phyloP scores from a whole-genome alignment of 2,113 vertebrate species.

The Garra rufa region DNA sequence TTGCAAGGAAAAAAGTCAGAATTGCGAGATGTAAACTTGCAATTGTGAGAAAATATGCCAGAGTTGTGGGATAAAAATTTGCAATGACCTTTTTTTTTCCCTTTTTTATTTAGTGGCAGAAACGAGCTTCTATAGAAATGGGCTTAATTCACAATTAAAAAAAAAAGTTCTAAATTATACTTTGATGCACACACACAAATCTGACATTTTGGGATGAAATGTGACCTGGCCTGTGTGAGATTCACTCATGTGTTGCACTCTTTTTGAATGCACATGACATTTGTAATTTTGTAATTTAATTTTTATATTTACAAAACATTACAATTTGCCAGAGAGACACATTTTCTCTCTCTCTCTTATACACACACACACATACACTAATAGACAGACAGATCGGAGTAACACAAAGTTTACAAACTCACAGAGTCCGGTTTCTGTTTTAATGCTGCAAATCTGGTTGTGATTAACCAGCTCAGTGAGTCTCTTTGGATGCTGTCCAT shows the following conservation, averaged over 20 bases:
- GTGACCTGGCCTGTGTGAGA: background rate
- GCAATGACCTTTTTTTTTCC: too few species aligned
- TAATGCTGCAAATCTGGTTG: constrained; percentile 74
- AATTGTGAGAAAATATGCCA: too few species aligned
- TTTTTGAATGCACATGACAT: background rate
- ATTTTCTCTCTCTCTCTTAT: background rate
- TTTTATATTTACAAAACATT: background rate
- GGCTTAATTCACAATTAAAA: too few species aligned
- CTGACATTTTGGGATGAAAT: background rate
- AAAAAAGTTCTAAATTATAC: too few species aligned
- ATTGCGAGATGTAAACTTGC: too few species aligned
- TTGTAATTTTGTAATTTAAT: background rate
- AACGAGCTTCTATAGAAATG: too few species aligned
- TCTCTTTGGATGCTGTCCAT: constrained; percentile 69
- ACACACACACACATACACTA: constrained; percentile 49
- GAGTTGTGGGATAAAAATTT: too few species aligned
- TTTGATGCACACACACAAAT: too few species aligned
- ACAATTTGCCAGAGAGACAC: background rate
- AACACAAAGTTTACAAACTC: constrained; percentile 71
- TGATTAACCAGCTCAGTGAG: constrained; percentile 73
- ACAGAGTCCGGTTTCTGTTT: constrained; percentile 72
- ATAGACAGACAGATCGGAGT: constrained; percentile 12
- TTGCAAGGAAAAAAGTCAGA: too few species aligned
- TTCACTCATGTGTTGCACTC: background rate
- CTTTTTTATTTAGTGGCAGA: too few species aligned